A percentile compares a stretch with the other conserved stretches of the same genome.
phyloP scores from a whole-genome alignment of 2,113 vertebrate genomes.

The Spheniscus mendiculus region DNA sequence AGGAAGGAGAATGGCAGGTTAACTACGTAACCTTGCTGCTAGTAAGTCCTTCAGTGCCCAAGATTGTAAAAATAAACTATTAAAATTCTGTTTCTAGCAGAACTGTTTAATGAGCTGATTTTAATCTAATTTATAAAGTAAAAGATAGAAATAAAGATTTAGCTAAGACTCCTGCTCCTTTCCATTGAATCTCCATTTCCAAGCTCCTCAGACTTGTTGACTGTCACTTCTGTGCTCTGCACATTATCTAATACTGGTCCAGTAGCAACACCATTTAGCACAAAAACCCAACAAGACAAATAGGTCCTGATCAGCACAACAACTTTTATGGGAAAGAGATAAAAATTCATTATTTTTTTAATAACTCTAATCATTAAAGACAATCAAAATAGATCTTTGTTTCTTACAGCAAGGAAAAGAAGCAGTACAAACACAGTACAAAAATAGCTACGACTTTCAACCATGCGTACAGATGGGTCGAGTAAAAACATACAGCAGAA shows the following conservation, averaged over 20 bases:
- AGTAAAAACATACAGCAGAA: not conserved
- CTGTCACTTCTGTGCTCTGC: not conserved
- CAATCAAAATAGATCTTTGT: not conserved
- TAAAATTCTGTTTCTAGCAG: not conserved
- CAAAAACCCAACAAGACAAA: not conserved
- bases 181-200: not conserved
- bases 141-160: not conserved
- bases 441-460: not conserved
- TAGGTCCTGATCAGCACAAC: not conserved
- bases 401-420: not conserved
- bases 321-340: not conserved
- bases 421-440: not conserved
- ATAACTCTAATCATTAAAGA: not conserved
- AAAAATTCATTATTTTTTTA: not conserved
- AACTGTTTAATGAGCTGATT: not conserved
- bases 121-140: not conserved
- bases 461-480: rapidly evolving
- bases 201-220: not conserved
- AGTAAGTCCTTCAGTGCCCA: not conserved
- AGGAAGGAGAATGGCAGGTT: not conserved
- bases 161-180: not conserved
- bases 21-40: not conserved
- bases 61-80: not conserved
- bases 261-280: not conserved
- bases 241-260: not conserved